Conservation (phyloP, 1,140 invertebrate species). For the Diorhabda carinulata region DNA sequence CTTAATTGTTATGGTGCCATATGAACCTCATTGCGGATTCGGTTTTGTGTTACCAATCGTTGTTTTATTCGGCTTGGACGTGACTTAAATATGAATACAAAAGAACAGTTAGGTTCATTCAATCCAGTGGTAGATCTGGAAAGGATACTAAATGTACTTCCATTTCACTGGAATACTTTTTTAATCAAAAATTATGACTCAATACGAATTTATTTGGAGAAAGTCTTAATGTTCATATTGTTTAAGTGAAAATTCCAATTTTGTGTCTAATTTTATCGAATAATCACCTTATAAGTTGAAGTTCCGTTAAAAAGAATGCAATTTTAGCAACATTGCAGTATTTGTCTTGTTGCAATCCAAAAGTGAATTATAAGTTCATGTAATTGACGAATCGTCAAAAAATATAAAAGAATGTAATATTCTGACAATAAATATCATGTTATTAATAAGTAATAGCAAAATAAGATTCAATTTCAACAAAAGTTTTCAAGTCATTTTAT, state of each 20-base stretch:
- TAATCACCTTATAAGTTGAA: no score
- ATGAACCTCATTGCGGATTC: constrained; percentile 24
- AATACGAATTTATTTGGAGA: background rate
- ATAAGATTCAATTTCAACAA: no score
- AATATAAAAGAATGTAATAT: no score
- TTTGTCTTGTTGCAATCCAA: no score
- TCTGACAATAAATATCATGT: no score
- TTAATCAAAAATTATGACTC: background rate
- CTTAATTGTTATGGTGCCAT: constrained; percentile 24
- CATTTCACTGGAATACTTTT: background rate
- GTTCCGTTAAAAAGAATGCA: no score
- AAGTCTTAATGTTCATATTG: background rate
- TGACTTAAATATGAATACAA: constrained; percentile 29
- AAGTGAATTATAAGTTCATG: no score
- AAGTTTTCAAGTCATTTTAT: no score
- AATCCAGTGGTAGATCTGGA: background rate
- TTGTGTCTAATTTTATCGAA: no score
- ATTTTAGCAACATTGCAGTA: no score
- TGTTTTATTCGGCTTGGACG: constrained; percentile 29
- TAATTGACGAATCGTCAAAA: no score
- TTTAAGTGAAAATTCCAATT: background rate
- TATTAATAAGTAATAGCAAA: no score
- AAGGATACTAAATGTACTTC: background rate
- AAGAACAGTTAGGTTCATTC: background rate
- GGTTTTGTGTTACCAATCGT: constrained; percentile 34